These are phyloP conservation scores for Erynnis tages DNA, from an alignment of 2,888 invertebrate species.

Conservation along the genomic window DNA sequence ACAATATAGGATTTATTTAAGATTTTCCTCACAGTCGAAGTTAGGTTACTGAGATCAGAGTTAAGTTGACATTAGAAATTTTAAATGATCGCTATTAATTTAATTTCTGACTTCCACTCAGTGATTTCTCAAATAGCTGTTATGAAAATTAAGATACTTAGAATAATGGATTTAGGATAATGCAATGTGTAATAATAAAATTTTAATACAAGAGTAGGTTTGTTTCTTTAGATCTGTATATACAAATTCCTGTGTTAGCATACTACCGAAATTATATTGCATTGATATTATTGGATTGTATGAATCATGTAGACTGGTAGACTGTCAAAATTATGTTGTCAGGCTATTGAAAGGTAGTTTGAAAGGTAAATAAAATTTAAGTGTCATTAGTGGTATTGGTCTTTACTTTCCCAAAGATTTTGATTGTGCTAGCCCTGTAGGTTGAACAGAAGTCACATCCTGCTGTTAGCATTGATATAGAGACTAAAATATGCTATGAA, in stretches of 20 bases:
- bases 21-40: slow-evolving; percentile 58
- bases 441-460: neutral
- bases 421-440: too few relatives aligned
- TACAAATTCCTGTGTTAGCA: slow-evolving; percentile 51
- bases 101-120: slow-evolving; percentile 66
- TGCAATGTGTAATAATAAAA: slow-evolving; percentile 69
- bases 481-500: too few relatives aligned
- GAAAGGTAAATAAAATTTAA: slow-evolving; percentile 16
- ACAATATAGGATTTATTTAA: slow-evolving; percentile 74
- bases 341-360: slow-evolving; percentile 3
- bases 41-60: slow-evolving; percentile 59
- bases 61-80: slow-evolving; percentile 56
- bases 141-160: slow-evolving; percentile 51
- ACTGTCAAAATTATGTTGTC: slow-evolving; percentile 12
- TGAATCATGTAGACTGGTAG: neutral
- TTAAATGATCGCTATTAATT: slow-evolving; percentile 55
- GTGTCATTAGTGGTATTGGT: slow-evolving; percentile 24
- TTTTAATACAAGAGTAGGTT: slow-evolving; percentile 71
- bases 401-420: slow-evolving; percentile 26
- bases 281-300: slow-evolving; percentile 9
- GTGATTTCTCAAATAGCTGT: slow-evolving; percentile 78
- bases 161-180: slow-evolving; percentile 64
- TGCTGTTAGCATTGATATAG: too few relatives aligned
- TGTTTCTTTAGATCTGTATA: slow-evolving; percentile 74
- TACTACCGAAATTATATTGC: neutral